Base-by-base conservation (phyloP, 2,113 vertebrate species). In the Paraplagusia blochii region DNA sequence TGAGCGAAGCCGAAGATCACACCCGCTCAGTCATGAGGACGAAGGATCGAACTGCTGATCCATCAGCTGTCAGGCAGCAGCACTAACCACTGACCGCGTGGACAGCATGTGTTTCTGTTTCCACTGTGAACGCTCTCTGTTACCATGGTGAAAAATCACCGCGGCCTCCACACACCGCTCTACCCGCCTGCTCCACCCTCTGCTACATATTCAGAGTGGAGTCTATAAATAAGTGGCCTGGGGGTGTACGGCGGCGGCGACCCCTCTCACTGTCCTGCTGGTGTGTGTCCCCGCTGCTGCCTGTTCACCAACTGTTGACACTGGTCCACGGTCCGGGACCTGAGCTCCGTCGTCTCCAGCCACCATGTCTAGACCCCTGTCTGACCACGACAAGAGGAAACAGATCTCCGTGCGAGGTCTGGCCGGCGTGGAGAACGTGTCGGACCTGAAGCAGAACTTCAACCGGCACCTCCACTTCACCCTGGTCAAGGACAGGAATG, bases 401-500 rank as follows among this genome's bases (percentile, higher is more conserved):
- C 94, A 95, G 82, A 95, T 95, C 63, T 94, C 93, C 1, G 93
- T 95, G 61, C 88, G 90, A 0, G 94, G 93, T 54, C 90, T 95
- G n/a, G 94, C 94, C 0, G 94, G 94, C 0, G 89, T 94, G 48
- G 94, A 96, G 66, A 95, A 95, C 3, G 92, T 96, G 3, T 1
- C 89, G 0, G 94, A 94, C 0, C 82, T 96, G 61, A 96, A 95
- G 87, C 88, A 73, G 53, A 94, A 90, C 76, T 96, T 94, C 80
- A 95, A 96, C 83, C 88, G 93, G 29, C 94, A 95, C 69, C 89
- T 94, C 3, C 93, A 95, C 73, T 96, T 96, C 69, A 96, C 94
- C 0, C 87, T 95, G 65, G 94, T 95, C 16, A 96, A 96, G 77
- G 94, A 96, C 85, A 92, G 94, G 54, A 95, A 95, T 55, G 94